Percentiles rank a stretch among this genome's conserved stretches.
Conservation (phyloP, 2,888 invertebrate genomes). For the Arrhopalites spinosus region DNA sequence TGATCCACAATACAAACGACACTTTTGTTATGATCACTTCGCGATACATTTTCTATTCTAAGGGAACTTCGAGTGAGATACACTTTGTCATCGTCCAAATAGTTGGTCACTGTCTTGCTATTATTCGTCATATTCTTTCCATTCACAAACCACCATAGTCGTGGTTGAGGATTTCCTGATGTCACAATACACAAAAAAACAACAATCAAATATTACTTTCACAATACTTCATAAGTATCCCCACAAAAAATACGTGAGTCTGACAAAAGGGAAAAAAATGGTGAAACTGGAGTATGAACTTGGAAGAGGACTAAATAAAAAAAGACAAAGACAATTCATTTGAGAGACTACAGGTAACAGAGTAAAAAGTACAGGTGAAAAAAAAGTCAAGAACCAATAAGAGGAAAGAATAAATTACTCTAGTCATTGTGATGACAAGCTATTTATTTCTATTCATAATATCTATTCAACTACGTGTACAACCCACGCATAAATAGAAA, state of each 20-base stretch:
- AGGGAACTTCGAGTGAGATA: constrained; percentile 65
- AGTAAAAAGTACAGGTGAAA: too few species aligned
- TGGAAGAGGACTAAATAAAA: too few species aligned
- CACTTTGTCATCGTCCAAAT: constrained; percentile 55
- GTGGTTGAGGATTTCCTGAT: constrained; percentile 47
- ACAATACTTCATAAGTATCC: too few species aligned
- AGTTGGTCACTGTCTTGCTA: constrained; percentile 49
- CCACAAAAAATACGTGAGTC: too few species aligned
- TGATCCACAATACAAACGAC: constrained; percentile 81
- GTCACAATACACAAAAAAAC: background rate
- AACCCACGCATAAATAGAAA: too few species aligned
- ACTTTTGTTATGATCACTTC: constrained; percentile 85
- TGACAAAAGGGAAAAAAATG: too few species aligned
- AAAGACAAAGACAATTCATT: too few species aligned
- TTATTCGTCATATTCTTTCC: constrained; percentile 53
- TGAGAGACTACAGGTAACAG: too few species aligned
- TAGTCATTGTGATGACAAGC: background rate
- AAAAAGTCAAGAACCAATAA: background rate
- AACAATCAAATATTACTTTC: background rate
- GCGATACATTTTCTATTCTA: constrained; percentile 73
- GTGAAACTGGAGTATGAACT: too few species aligned
- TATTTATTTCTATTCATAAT: background rate
- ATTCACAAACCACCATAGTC: constrained; percentile 54
- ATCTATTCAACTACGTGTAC: background rate
- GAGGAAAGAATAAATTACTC: background rate